Conservation (phyloP, 2,888 invertebrate genomes). For the Tachina lurida region DNA sequence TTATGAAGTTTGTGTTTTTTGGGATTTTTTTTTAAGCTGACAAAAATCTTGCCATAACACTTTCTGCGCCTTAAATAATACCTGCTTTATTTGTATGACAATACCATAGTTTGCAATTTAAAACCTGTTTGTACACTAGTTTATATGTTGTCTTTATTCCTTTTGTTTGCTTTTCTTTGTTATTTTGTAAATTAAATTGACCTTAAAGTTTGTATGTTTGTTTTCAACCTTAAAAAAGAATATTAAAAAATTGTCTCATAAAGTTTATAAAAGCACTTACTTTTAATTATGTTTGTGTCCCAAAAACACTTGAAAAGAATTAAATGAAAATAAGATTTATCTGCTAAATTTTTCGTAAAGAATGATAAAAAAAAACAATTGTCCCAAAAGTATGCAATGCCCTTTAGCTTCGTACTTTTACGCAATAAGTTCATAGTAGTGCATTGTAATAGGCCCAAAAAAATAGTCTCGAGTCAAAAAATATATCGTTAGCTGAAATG, state of each 20-base stretch:
- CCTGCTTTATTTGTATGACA: conserved; percentile 1
- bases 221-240: conserved; percentile 1
- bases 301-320: not conserved
- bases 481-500: no score
- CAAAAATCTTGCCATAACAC: not conserved
- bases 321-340: not conserved
- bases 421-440: no score
- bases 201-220: not conserved
- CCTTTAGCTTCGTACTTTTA: not conserved
- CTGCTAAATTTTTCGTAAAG: not conserved
- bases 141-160: not conserved
- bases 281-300: conserved; percentile 2
- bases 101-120: not conserved
- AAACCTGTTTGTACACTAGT: not conserved
- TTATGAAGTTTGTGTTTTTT: not conserved
- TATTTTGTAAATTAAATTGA: not conserved
- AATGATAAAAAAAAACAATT: not conserved
- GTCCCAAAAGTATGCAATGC: conserved; percentile 13
- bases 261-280: not conserved
- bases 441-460: no score
- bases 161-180: not conserved
- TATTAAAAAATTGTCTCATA: not conserved
- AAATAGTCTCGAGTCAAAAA: no score
- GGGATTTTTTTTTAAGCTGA: no score
- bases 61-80: not conserved